Conservation (phyloP, 2,888 invertebrate genomes). For the Drosophila birchii region DNA sequence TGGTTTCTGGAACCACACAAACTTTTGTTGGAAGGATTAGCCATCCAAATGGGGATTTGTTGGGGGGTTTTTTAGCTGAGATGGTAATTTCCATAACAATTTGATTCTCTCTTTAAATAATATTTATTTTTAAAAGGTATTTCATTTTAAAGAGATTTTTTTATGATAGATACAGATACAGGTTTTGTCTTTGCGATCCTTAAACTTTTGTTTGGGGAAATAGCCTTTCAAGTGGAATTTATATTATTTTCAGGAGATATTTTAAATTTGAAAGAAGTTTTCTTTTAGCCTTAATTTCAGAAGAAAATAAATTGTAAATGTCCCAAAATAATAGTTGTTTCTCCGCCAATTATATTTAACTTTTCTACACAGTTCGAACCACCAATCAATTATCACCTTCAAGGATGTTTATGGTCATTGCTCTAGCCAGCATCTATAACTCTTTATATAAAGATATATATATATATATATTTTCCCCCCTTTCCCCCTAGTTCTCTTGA, state of each 20-base stretch:
- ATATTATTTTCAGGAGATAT: too few species aligned
- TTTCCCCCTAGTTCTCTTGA: background rate
- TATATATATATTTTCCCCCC: background rate
- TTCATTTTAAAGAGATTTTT: background rate
- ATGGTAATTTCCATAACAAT: background rate
- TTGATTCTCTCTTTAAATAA: background rate
- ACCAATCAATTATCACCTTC: background rate
- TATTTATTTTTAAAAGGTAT: background rate
- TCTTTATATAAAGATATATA: background rate
- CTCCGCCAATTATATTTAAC: background rate
- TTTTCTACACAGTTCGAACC: background rate
- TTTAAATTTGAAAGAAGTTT: too few species aligned
- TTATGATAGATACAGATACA: too few species aligned
- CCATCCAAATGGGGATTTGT: constrained; percentile 6
- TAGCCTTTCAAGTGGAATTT: too few species aligned
- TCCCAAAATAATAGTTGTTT: background rate
- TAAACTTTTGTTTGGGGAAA: too few species aligned
- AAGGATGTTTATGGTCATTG: constrained; percentile 10
- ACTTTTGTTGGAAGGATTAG: constrained; percentile 7
- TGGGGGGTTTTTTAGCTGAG: background rate
- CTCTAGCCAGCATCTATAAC: constrained; percentile 2
- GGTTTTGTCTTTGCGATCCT: too few species aligned
- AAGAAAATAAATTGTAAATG: background rate
- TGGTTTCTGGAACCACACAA: background rate
- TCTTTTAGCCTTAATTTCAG: background rate